phyloP scores from a whole-genome alignment of 2,113 vertebrate genomes.

The Rhinopomastus cyanomelas region DNA sequence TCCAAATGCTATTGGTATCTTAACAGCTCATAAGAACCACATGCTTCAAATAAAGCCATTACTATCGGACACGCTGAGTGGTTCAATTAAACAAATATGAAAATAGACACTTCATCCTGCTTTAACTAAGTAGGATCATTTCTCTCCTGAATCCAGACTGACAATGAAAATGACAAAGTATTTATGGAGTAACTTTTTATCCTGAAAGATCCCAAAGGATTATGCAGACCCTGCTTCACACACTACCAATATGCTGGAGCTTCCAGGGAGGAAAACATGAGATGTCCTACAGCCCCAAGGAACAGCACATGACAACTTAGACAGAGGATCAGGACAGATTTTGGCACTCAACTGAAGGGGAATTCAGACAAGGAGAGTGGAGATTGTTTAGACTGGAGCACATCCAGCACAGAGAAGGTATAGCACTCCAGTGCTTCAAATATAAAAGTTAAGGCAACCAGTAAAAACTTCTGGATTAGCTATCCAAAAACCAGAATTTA shows the following conservation, averaged over 20 bases:
- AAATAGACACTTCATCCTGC: slow-evolving; percentile 67
- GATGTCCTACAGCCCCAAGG: not conserved
- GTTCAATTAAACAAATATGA: slow-evolving; percentile 72
- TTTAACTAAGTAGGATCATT: slow-evolving; percentile 57
- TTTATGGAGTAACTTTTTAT: slow-evolving; percentile 52
- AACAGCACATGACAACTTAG: not conserved
- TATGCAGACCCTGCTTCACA: not conserved
- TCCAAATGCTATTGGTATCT: slow-evolving; percentile 69
- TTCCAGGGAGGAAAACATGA: not conserved
- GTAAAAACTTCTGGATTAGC: not conserved
- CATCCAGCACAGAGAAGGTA: slow-evolving; percentile 26
- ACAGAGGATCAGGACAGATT: not conserved
- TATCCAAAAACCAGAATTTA: not conserved
- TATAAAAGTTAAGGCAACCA: not conserved
- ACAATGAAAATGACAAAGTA: slow-evolving; percentile 43
- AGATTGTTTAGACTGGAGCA: slow-evolving; percentile 38
- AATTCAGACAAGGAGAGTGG: slow-evolving; percentile 3
- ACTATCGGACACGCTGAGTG: slow-evolving; percentile 31
- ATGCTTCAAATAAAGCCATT: slow-evolving; percentile 65
- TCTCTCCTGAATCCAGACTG: slow-evolving; percentile 33
- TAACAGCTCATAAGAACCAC: slow-evolving; percentile 68
- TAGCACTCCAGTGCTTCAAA: not conserved
- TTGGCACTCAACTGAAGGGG: not conserved
- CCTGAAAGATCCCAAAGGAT: slow-evolving; percentile 38
- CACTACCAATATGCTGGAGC: not conserved